These are phyloP conservation scores for Diarsia brunnea DNA, from an alignment of 2,888 invertebrate genomes.

Conservation along the genomic window DNA sequence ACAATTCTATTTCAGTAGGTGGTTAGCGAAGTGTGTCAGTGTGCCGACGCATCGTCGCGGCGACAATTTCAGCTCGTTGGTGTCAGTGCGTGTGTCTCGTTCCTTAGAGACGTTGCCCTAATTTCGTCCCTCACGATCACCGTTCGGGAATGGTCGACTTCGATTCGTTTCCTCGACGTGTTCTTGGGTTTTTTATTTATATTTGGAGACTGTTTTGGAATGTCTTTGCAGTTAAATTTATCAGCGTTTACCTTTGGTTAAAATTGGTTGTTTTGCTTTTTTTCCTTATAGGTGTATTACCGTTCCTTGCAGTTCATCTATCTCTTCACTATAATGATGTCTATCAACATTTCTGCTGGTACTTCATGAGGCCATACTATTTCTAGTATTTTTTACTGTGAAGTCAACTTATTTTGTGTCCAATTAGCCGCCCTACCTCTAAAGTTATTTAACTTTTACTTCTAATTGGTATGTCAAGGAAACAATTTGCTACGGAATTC, in stretches of 20 bases:
- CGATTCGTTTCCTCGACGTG: constrained; percentile 49
- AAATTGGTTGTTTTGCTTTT: neutral
- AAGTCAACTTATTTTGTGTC: neutral
- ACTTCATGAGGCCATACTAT: neutral
- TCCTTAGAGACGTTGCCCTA: constrained; percentile 73
- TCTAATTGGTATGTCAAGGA: constrained; percentile 39
- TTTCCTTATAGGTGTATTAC: neutral
- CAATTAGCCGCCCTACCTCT: constrained; percentile 5
- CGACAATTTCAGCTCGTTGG: constrained; percentile 83
- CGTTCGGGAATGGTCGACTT: constrained; percentile 50
- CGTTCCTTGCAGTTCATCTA: neutral
- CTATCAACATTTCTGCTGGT: neutral
- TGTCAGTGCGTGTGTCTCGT: constrained; percentile 63
- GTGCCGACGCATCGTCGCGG: constrained; percentile 83
- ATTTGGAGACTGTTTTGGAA: constrained; percentile 19
- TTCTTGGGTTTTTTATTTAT: constrained; percentile 21
- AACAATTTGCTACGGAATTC: constrained; percentile 37
- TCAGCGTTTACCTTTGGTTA: neutral
- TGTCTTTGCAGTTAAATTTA: constrained; percentile 3
- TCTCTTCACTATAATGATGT: neutral
- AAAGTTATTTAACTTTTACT: constrained; percentile 37
- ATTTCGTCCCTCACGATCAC: constrained; percentile 68
- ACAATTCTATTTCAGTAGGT: constrained; percentile 84
- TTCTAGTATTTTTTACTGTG: constrained; percentile 6
- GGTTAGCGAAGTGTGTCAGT: constrained; percentile 83